Percentiles rank a stretch among this genome's conserved stretches.
These are phyloP conservation scores for Pollenia labialis DNA, from an alignment of 2,888 invertebrate species.

Conservation along the genomic window DNA sequence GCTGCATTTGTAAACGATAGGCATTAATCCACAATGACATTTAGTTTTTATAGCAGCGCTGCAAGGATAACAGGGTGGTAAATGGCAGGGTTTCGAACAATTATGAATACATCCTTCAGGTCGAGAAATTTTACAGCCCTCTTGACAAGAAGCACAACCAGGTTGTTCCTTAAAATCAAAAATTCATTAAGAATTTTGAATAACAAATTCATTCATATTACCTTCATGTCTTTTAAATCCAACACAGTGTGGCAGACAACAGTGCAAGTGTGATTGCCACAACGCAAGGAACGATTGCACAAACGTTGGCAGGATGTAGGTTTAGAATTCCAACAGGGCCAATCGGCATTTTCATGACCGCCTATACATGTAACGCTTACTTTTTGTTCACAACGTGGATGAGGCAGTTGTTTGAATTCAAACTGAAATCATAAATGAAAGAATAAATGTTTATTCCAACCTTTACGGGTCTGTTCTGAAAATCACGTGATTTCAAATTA, in stretches of 20 bases:
- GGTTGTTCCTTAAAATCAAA: slow-evolving; percentile 81
- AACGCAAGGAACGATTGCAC: slow-evolving; percentile 89
- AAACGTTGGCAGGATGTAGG: slow-evolving; percentile 91
- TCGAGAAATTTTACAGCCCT: slow-evolving; percentile 87
- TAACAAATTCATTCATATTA: slow-evolving; percentile 73
- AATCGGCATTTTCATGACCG: slow-evolving; percentile 88
- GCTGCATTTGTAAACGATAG: slow-evolving; percentile 90
- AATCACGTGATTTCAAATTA: background rate
- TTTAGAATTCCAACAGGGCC: slow-evolving; percentile 89
- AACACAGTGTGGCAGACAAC: slow-evolving; percentile 89
- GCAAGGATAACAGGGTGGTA: slow-evolving; percentile 91
- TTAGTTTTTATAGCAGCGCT: slow-evolving; percentile 87
- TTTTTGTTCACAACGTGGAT: slow-evolving; percentile 89
- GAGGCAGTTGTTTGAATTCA: slow-evolving; percentile 86
- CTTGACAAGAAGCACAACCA: slow-evolving; percentile 86
- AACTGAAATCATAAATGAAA: slow-evolving; percentile 77
- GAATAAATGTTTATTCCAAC: background rate
- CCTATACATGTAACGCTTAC: slow-evolving; percentile 90
- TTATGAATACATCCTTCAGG: slow-evolving; percentile 91
- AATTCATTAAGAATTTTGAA: background rate
- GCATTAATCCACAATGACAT: slow-evolving; percentile 93
- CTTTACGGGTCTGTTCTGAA: background rate
- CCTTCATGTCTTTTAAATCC: slow-evolving; percentile 84
- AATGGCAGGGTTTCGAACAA: slow-evolving; percentile 90
- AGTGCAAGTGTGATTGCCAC: slow-evolving; percentile 91